phyloP scores from a whole-genome alignment of 2,888 invertebrate species.

The Neoascia interrupta region DNA sequence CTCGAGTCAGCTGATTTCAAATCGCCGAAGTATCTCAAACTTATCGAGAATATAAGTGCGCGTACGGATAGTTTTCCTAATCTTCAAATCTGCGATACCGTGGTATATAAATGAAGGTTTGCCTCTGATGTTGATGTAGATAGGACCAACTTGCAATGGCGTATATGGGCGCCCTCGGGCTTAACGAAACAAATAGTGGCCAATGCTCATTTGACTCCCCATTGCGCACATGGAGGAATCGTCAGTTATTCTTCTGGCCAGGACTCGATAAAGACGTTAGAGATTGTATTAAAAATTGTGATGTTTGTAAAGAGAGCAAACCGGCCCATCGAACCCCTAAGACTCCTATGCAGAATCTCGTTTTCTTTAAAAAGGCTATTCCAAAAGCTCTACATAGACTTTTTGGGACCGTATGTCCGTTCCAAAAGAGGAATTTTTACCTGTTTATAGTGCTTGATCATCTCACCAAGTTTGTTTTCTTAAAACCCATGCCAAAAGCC shows the following conservation, averaged over 20 bases:
- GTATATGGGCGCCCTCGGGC: constrained; percentile 6
- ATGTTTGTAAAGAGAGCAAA: constrained; percentile 33
- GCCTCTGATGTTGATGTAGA: neutral
- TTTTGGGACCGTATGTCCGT: constrained; percentile 47
- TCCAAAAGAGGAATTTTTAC: constrained; percentile 32
- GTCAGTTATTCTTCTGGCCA: constrained; percentile 65
- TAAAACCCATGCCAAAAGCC: constrained; percentile 31
- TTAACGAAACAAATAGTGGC: constrained; percentile 10
- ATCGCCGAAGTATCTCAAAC: neutral
- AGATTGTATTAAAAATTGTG: constrained; percentile 17
- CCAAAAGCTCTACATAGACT: constrained; percentile 53
- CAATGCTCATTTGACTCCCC: neutral
- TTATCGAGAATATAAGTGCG: neutral
- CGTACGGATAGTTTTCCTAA: constrained; percentile 17
- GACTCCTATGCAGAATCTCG: constrained; percentile 4
- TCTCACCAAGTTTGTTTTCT: constrained; percentile 42
- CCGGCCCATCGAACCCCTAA: constrained; percentile 5
- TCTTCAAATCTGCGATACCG: constrained; percentile 24
- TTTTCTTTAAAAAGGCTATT: constrained; percentile 5
- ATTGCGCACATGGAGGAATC: constrained; percentile 36
- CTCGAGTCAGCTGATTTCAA: constrained; percentile 2
- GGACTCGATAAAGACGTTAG: constrained; percentile 38
- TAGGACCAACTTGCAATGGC: neutral
- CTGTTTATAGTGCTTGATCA: constrained; percentile 56
- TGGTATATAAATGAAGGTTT: constrained; percentile 27